phyloP scores from a whole-genome alignment of 2,888 invertebrate genomes.

The Calliopum simillimum region DNA sequence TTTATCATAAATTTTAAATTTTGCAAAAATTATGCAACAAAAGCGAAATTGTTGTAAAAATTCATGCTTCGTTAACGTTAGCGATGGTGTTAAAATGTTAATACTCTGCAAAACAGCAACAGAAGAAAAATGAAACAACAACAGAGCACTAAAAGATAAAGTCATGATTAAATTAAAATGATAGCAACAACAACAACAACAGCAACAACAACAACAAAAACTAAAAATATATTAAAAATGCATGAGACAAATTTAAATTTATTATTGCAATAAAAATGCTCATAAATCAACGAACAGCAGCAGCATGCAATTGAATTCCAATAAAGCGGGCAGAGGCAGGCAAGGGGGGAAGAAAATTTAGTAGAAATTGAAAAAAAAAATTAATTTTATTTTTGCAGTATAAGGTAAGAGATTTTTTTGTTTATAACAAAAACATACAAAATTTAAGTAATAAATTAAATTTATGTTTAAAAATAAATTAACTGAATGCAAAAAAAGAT shows the following conservation, averaged over 20 bases:
- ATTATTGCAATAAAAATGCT: not conserved
- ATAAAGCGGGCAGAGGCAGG: too few relatives aligned
- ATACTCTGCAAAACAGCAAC: not conserved
- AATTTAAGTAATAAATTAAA: not conserved
- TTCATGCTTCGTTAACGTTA: conserved; percentile 19
- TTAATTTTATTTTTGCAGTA: not conserved
- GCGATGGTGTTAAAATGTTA: conserved; percentile 27
- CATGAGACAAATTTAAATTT: conserved; percentile 20
- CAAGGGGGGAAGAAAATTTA: too few relatives aligned
- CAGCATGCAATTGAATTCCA: not conserved
- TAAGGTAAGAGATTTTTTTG: not conserved
- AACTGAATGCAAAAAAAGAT: too few relatives aligned
- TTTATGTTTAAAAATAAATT: too few relatives aligned
- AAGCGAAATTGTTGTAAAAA: conserved; percentile 8
- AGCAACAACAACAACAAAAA: conserved; percentile 1
- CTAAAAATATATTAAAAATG: conserved; percentile 5
- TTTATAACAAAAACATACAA: not conserved
- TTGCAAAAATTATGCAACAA: conserved; percentile 8
- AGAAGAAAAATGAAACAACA: too few relatives aligned
- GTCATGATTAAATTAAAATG: conserved; percentile 13
- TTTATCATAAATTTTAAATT: not conserved
- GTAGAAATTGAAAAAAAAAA: too few relatives aligned
- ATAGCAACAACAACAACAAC: not conserved
- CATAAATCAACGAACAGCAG: not conserved
- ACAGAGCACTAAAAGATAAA: not conserved